phyloP scores from a whole-genome alignment of 2,113 vertebrate species.

The Lucifuga dentata region DNA sequence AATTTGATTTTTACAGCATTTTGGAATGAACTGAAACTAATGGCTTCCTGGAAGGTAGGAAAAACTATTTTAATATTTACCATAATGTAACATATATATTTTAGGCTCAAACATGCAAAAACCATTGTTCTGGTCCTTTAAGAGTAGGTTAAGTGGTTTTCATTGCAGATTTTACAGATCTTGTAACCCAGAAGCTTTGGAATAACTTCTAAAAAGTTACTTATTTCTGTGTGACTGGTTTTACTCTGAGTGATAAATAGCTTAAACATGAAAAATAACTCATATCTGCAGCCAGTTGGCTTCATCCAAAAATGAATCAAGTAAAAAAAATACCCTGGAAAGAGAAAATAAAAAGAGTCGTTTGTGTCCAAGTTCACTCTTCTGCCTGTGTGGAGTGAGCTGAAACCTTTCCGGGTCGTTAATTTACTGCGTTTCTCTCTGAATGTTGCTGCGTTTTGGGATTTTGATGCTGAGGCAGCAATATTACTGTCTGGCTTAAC shows the following conservation, averaged over 20 bases:
- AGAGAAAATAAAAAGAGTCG: constrained; percentile 14
- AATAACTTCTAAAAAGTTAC: no score
- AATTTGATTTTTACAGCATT: no score
- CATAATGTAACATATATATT: no score
- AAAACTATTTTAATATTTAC: no score
- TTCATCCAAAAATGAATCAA: constrained; percentile 27
- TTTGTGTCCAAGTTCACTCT: constrained; percentile 32
- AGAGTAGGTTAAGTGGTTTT: neutral
- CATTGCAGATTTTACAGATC: neutral
- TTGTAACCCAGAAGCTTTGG: neutral
- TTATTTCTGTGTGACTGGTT: constrained; percentile 27
- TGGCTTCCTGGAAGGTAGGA: no score
- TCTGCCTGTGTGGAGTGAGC: constrained; percentile 12
- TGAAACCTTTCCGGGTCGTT: neutral
- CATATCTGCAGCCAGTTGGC: constrained; percentile 48
- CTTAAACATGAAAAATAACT: constrained; percentile 29
- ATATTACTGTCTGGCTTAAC: constrained; percentile 36
- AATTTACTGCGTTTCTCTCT: constrained; percentile 6
- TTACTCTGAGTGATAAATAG: constrained; percentile 31
- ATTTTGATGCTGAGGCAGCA: constrained; percentile 44
- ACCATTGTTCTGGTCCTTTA: no score
- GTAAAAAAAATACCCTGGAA: constrained; percentile 19
- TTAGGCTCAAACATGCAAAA: no score
- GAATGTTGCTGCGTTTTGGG: constrained; percentile 9
- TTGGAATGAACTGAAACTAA: no score